Evolutionary conservation across 92 coral and sea anemone species (phyloP).

Genomic region (Parazoanthus atlanticus): DNA sequence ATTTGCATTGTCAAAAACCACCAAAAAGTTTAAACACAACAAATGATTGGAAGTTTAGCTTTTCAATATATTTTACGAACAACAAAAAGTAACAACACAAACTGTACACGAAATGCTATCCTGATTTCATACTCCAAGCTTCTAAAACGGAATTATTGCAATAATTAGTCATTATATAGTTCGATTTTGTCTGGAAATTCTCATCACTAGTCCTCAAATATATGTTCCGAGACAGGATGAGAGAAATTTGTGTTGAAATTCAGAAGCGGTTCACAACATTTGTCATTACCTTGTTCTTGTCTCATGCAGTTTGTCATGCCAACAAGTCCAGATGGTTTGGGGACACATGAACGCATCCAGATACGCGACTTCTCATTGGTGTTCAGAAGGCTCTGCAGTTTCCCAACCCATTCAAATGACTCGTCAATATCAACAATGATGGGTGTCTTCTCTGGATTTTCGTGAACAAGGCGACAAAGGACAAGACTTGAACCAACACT

Average conservation of each 20-base stretch:
- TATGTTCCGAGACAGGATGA: not conserved
- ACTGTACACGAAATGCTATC: too few species aligned
- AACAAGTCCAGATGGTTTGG: conserved; percentile 70
- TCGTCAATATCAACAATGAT: conserved; percentile 70
- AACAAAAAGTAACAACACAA: too few species aligned
- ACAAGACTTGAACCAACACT: conserved; percentile 59
- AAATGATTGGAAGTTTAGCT: not conserved
- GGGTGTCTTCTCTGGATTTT: conserved; percentile 55
- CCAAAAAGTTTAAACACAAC: not conserved
- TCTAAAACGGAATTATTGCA: too few species aligned
- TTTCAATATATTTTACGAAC: too few species aligned
- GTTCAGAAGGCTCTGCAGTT: conserved; percentile 64
- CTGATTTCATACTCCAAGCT: too few species aligned
- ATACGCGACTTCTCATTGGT: conserved; percentile 60
- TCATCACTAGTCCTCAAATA: too few species aligned
- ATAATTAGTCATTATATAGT: too few species aligned
- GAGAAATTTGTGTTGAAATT: not conserved
- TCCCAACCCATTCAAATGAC: conserved; percentile 69
- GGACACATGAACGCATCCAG: conserved; percentile 61
- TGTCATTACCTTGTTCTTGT: conserved; percentile 57
- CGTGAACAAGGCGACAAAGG: conserved; percentile 60
- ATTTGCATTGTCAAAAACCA: not conserved
- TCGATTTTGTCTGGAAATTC: not conserved
- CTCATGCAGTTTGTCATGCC: conserved; percentile 88
- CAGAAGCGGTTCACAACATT: not conserved